Conservation (phyloP, 2,888 invertebrate genomes). For the Papilio elwesi region DNA sequence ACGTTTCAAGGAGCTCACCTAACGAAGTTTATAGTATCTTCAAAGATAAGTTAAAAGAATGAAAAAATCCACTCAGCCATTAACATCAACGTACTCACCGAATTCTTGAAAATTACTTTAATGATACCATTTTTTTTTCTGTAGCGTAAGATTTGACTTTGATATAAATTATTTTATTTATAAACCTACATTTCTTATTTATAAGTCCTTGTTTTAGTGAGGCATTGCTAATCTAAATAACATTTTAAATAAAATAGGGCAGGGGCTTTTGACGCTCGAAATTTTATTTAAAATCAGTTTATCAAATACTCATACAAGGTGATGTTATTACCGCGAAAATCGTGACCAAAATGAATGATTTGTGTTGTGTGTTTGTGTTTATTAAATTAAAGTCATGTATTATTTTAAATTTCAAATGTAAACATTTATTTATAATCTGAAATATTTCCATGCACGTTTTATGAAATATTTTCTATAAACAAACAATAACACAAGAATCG, state of each 20-base stretch:
- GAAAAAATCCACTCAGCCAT: conserved; percentile 26
- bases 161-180: no score
- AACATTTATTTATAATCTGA: background rate
- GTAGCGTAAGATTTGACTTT: no score
- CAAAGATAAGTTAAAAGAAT: conserved; percentile 25
- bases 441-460: no score
- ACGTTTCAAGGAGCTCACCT: conserved; percentile 28
- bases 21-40: conserved; percentile 33
- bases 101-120: conserved; percentile 10
- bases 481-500: no score
- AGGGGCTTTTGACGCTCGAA: background rate
- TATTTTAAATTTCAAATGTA: conserved; percentile 5
- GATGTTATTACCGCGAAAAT: background rate
- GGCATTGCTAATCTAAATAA: background rate
- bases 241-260: background rate
- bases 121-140: background rate
- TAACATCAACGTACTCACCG: background rate
- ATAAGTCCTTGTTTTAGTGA: no score
- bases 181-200: no score
- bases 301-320: conserved; percentile 1
- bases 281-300: conserved; percentile 24
- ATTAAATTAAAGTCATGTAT: conserved; percentile 13
- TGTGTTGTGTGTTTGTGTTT: conserved; percentile 3
- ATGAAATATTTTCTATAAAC: no score
- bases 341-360: conserved; percentile 17